Conservation (phyloP, 2,113 vertebrate genomes). For the Peromyscus polionotus region DNA sequence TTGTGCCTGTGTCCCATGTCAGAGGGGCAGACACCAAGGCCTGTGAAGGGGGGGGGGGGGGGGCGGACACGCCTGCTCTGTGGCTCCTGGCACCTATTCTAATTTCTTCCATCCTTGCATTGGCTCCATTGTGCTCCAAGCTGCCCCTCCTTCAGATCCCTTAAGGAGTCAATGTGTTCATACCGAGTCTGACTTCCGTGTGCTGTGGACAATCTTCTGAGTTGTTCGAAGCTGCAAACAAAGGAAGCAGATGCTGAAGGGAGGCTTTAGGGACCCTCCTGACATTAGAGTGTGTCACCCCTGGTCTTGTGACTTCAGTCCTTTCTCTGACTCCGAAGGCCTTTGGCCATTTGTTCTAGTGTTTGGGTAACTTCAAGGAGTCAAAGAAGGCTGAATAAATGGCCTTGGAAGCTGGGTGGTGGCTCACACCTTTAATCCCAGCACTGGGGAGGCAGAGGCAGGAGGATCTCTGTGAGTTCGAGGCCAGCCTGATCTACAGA, state of each 20-base stretch:
- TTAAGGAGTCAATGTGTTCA: background rate
- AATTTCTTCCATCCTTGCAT: background rate
- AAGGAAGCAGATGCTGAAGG: background rate
- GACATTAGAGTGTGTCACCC: background rate
- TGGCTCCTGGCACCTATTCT: background rate
- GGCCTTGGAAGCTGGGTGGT: background rate
- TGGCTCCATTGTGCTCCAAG: background rate
- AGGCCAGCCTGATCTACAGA: background rate
- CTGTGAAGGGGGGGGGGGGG: background rate
- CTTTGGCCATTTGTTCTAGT: background rate
- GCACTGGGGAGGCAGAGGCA: background rate
- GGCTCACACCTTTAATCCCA: background rate
- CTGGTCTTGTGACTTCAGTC: background rate
- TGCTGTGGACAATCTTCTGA: background rate
- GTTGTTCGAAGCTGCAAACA: background rate
- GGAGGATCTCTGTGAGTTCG: background rate
- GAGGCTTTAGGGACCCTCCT: background rate
- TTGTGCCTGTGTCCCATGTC: background rate
- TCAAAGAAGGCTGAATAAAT: background rate
- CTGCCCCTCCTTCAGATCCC: background rate
- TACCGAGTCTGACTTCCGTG: background rate
- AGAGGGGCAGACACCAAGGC: background rate
- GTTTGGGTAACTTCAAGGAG: background rate
- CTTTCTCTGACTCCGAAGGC: background rate
- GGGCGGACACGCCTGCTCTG: fast-evolving